Evolutionary conservation across 2,797 vertebrate genomes (phyloP), one percentile per base, ranked within the genome.

Genomic region (Mormyrus hasselquistii): DNA sequence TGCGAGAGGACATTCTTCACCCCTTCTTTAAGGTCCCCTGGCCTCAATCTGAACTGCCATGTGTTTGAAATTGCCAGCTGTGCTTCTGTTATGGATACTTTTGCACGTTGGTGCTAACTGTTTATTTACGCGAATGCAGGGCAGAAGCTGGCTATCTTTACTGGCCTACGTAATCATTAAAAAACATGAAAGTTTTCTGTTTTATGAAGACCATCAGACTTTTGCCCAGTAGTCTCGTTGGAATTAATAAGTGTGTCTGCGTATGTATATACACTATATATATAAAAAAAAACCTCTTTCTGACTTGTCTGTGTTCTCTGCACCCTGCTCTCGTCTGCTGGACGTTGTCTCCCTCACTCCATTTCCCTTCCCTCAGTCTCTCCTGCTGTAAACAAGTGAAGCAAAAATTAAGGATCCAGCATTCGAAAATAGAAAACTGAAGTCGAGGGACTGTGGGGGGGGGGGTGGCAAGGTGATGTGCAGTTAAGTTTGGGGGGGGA

Each of bases 391-490:
- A 88, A 89, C 49, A 90, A 69, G 65, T 88, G 47, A 90, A 90
- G 89, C 83, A 87, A 90, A 91, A 89, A 90, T 91, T 92, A 91
- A 83, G 29, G 89, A 86, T 90, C 82, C 4, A 5, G 73, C 88
- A 44, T 91, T 91, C 89, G 69, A 90, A 92, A 92, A 91, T 91
- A 90, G 90, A 90, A 82, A 89, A 91, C 88, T 89, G 86, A 91
- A 90, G 90, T 89, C 25, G 22, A 47, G 38, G 86, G 90, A 89
- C 55, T 57, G 55, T 57, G 76, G 47, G 65, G 50, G 19, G 29
- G 69, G 0, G 12, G 52, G 50, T 79, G 16, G 62, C 5, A 2
- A 87, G 59, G 52, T 83, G 50, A 41, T 76, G 47, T 57, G 0
- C 5, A 76, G 65, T 83, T 69, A 47, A n/a, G 76, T 62, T 90